These are phyloP conservation scores for Cerastoderma edule DNA, from an alignment of 2,888 invertebrate genomes.

Conservation along the genomic window DNA sequence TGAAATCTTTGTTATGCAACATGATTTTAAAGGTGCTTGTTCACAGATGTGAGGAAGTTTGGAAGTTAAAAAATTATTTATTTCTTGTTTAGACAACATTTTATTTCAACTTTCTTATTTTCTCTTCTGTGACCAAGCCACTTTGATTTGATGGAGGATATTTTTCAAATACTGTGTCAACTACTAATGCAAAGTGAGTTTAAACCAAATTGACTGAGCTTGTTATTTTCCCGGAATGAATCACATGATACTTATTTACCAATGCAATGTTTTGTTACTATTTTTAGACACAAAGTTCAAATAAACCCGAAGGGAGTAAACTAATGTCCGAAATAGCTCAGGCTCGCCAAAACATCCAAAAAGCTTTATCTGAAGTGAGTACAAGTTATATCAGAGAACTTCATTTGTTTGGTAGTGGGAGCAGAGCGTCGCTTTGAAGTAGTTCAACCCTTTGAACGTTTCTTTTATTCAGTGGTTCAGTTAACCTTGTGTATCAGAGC, in stretches of 20 bases:
- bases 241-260: too few species aligned
- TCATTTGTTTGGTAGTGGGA: constrained; percentile 1
- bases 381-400: constrained; percentile 26
- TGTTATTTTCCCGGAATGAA: neutral
- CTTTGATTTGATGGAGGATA: neutral
- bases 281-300: constrained; percentile 56
- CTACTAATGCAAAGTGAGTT: constrained; percentile 1
- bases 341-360: constrained; percentile 78
- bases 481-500: too few species aligned
- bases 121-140: neutral
- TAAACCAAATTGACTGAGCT: neutral
- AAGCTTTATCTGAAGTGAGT: constrained; percentile 78
- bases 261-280: constrained; percentile 31
- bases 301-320: constrained; percentile 54
- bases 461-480: too few species aligned
- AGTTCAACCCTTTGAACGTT: too few species aligned
- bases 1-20: too few species aligned
- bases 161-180: neutral
- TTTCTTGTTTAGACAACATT: too few species aligned
- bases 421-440: neutral
- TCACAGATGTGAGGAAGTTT: too few species aligned
- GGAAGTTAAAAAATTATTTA: too few species aligned
- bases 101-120: neutral
- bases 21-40: too few species aligned
- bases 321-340: constrained; percentile 75